Percentiles rank a stretch among this genome's conserved stretches.
Conservation (phyloP, 2,888 invertebrate genomes). For the Teleogryllus oceanicus region DNA sequence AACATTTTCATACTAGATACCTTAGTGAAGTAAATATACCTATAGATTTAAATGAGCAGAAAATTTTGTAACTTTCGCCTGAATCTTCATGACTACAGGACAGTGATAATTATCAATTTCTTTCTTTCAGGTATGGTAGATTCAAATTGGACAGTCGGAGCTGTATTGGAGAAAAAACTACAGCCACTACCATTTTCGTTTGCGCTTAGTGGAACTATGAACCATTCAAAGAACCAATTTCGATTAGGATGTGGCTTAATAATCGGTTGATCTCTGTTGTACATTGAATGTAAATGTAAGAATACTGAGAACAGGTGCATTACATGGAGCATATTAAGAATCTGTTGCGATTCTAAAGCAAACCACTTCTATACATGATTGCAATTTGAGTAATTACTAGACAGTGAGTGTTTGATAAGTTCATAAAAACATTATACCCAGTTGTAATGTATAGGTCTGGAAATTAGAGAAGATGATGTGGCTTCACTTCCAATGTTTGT, state of each 20-base stretch:
- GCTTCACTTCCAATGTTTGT: no score
- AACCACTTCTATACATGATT: neutral
- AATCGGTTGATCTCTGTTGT: constrained; percentile 66
- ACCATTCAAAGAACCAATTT: constrained; percentile 89
- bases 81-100: neutral
- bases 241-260: constrained; percentile 92
- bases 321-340: constrained; percentile 9
- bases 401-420: no score
- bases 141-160: constrained; percentile 90
- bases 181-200: constrained; percentile 91
- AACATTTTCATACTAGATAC: no score
- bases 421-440: no score
- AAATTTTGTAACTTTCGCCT: no score
- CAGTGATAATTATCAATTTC: neutral
- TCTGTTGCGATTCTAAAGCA: neutral
- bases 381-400: no score
- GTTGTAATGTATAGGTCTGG: no score
- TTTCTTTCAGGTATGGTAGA: constrained; percentile 75
- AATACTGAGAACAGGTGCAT: neutral
- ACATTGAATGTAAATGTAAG: neutral
- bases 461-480: no score
- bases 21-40: no score
- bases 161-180: constrained; percentile 89
- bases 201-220: constrained; percentile 85
- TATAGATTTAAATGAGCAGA: no score